Evolutionary conservation across 2,113 vertebrate species (phyloP).

Genomic region (Chiloscyllium plagiosum): DNA sequence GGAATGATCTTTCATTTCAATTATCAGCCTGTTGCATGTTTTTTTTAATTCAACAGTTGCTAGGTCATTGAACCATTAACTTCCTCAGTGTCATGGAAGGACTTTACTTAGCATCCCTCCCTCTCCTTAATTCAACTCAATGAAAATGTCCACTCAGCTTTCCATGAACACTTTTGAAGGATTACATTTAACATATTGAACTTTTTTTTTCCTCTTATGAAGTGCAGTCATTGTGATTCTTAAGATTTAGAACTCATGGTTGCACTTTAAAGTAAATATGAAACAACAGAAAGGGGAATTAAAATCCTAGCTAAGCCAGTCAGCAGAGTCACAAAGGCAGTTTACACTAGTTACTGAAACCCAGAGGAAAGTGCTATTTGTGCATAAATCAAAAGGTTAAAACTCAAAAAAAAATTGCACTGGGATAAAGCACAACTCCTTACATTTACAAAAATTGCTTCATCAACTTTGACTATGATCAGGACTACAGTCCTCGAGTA

Average conservation of each 20-base stretch:
- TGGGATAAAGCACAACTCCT: background rate
- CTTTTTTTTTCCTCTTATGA: background rate
- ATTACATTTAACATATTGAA: background rate
- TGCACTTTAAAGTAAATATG: background rate
- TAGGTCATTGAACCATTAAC: constrained; percentile 1
- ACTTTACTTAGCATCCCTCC: background rate
- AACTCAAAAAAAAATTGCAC: background rate
- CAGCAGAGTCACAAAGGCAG: background rate
- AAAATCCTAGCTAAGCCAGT: background rate
- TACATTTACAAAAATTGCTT: background rate
- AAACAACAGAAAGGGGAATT: background rate
- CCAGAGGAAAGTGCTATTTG: background rate
- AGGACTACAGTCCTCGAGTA: background rate
- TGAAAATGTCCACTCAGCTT: background rate
- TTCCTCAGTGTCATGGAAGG: background rate
- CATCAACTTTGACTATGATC: background rate
- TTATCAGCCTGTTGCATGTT: background rate
- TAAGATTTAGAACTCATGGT: no score
- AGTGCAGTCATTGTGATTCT: background rate
- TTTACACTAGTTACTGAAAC: background rate
- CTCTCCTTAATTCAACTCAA: background rate
- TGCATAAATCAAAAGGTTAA: background rate
- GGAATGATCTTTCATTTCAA: background rate
- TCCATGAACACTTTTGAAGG: background rate
- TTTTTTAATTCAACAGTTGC: background rate